Conservation (phyloP, 1,140 invertebrate species). For the Trichonephila clavipes region DNA sequence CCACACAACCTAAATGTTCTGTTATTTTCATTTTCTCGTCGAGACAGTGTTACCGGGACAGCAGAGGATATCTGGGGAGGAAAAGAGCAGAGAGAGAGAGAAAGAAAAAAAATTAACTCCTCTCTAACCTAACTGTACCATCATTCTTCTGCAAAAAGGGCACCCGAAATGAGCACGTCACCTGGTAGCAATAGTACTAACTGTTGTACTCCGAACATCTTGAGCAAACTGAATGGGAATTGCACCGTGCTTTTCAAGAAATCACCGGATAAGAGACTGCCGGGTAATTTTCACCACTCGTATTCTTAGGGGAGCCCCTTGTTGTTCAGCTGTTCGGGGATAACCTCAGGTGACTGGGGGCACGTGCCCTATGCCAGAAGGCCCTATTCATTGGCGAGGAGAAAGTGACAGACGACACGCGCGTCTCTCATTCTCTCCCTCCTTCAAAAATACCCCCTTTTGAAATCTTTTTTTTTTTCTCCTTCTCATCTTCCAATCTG, state of each 20-base stretch:
- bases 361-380: constrained; percentile 65
- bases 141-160: neutral
- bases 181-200: constrained; percentile 20
- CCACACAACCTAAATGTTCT: neutral
- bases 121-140: neutral
- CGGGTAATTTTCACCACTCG: constrained; percentile 59
- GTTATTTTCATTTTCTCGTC: too few relatives aligned
- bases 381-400: constrained; percentile 18
- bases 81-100: neutral
- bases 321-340: constrained; percentile 50
- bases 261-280: constrained; percentile 62
- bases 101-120: neutral
- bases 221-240: constrained; percentile 39
- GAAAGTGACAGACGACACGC: constrained; percentile 74
- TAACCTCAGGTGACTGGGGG: constrained; percentile 63
- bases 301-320: neutral
- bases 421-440: constrained; percentile 19
- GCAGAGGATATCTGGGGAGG: neutral
- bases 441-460: neutral
- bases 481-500: neutral
- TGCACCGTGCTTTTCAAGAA: constrained; percentile 22
- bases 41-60: neutral
- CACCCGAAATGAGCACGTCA: constrained; percentile 52
- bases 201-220: constrained; percentile 48
- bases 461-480: neutral